Evolutionary conservation across 2,113 vertebrate species (phyloP).

Genomic region (Neoarius graeffei): DNA sequence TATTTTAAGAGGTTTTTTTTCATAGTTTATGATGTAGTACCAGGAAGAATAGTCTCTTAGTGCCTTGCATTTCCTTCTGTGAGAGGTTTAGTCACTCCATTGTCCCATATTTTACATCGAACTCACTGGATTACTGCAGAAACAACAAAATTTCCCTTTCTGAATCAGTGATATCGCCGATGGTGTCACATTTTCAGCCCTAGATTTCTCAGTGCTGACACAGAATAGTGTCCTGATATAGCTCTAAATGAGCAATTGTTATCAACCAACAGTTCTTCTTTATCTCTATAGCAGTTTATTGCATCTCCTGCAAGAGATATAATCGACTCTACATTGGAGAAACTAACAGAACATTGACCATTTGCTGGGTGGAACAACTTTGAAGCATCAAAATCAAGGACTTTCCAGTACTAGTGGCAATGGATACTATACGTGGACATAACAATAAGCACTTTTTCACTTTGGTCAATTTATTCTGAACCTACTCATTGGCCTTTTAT

Average conservation of each 20-base stretch:
- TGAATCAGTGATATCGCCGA: background rate
- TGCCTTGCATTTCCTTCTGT: background rate
- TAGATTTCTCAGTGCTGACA: slow-evolving; percentile 1
- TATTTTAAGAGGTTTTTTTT: background rate
- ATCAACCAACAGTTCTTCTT: background rate
- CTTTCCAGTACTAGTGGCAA: background rate
- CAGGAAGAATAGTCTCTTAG: background rate
- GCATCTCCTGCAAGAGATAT: background rate
- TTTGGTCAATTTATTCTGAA: background rate
- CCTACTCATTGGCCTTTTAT: background rate
- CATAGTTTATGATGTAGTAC: background rate
- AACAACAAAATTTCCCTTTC: background rate
- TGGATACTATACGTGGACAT: background rate
- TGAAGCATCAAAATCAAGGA: background rate
- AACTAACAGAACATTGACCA: background rate
- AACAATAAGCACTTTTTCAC: background rate
- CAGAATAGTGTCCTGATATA: background rate
- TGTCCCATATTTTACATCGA: background rate
- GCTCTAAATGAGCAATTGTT: background rate
- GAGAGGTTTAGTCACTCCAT: background rate
- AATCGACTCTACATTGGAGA: background rate
- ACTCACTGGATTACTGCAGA: background rate
- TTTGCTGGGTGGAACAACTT: background rate
- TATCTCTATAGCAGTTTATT: background rate
- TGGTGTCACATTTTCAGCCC: background rate